phyloP scores from a whole-genome alignment of 2,113 vertebrate species.

The Dascyllus trimaculatus region DNA sequence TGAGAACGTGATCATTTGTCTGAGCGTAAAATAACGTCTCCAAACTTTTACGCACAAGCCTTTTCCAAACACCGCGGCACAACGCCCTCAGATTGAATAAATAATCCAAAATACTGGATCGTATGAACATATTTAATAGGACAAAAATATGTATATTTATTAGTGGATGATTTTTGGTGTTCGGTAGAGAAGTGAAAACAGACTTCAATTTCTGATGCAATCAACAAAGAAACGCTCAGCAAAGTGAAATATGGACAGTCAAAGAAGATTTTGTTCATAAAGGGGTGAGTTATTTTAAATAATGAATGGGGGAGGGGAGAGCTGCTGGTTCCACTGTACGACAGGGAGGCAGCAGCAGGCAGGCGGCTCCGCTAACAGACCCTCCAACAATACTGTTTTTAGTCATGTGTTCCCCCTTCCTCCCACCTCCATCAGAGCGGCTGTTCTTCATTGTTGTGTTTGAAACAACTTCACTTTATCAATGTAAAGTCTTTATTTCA shows the following conservation, averaged over 20 bases:
- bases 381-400: slow-evolving; percentile 83
- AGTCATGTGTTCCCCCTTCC: slow-evolving; percentile 78
- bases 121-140: neutral
- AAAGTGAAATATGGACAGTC: slow-evolving; percentile 42
- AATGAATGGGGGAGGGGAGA: slow-evolving; percentile 64
- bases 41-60: slow-evolving; percentile 70
- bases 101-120: neutral
- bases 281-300: slow-evolving; percentile 54
- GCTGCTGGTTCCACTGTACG: slow-evolving; percentile 76
- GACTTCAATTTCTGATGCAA: neutral
- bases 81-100: neutral
- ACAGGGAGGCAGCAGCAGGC: slow-evolving; percentile 87
- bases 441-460: slow-evolving; percentile 77
- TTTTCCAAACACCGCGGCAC: neutral
- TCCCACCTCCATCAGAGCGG: slow-evolving; percentile 73
- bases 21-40: slow-evolving; percentile 53
- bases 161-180: neutral
- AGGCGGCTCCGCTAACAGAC: slow-evolving; percentile 80
- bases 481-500: slow-evolving; percentile 64
- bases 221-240: slow-evolving; percentile 5
- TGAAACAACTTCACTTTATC: slow-evolving; percentile 76
- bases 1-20: neutral
- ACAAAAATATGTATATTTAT: neutral
- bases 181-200: accelerated
- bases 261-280: slow-evolving; percentile 60